Evolutionary conservation across 2,797 vertebrate species (phyloP), one percentile per base, ranked within the genome.

Genomic region (Sardinella longiceps): DNA sequence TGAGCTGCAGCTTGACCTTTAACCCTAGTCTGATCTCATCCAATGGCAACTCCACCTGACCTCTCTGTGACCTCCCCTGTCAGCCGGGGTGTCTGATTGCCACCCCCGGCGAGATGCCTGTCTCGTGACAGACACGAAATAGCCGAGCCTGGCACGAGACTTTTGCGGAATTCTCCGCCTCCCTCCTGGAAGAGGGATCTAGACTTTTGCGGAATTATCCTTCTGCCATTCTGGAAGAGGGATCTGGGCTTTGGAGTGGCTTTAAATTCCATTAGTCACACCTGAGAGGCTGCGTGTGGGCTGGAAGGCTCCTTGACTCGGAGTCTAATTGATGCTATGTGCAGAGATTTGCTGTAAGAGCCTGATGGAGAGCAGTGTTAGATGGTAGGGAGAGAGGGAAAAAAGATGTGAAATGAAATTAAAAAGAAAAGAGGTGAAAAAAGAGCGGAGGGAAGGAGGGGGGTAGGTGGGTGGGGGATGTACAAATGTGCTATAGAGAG

Each of bases 261-360:
- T 48, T 88, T 77, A 85, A 84, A 46, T 83, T 37, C 43, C 83
- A 80, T 87, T 81, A 81, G 84, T 84, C 84, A 84, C 88, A 84
- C 63, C 86, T 88, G 86, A 10, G 23, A 74, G 33, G 5, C 33
- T 83, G 60, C 80, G 39, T 81, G 63, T 28, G 14, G 66, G 10
- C 82, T 33, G 50, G 45, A 43, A 0, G 33, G 56, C 82, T 45
- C 48, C 81, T 66, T 85, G 33, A 39, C 58, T 82, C 80, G 7
- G 58, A 85, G 81, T 80, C 14, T 83, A 86, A 86, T 84, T 82
- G 84, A 87, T 89, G 85, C 81, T 83, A 80, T 85, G 82, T 87
- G 84, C 48, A 80, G 50, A 43, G 70, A 43, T 77, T 39, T 74
- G 14, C 15, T 39, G 6, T 7, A 37, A 77, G 70, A 23, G 70